A percentile compares a stretch with the other conserved stretches of the same genome.
phyloP scores from a whole-genome alignment of 1,140 invertebrate genomes.

The Heterodera carotae region DNA sequence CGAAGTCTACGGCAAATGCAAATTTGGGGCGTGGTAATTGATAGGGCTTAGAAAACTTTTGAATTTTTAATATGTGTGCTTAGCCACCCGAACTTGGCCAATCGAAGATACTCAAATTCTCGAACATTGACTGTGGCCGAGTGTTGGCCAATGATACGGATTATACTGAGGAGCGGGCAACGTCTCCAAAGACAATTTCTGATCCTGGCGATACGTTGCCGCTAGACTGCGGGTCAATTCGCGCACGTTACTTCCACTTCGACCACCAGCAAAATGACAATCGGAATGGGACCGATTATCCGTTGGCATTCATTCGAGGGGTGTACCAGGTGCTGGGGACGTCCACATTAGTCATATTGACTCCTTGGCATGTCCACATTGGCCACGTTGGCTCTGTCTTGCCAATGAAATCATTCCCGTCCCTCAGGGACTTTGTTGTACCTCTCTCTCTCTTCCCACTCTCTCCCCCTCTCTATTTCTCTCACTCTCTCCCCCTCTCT shows the following conservation, averaged over 20 bases:
- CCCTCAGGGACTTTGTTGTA: no score
- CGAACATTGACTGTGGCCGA: slow-evolving; percentile 19
- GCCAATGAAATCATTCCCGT: no score
- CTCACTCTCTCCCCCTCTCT: background rate
- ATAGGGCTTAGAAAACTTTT: background rate
- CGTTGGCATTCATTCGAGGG: slow-evolving; percentile 45
- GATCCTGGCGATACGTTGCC: slow-evolving; percentile 22
- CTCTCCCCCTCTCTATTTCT: background rate
- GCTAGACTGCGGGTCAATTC: slow-evolving; percentile 34
- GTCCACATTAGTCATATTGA: background rate
- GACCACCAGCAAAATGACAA: slow-evolving; percentile 32
- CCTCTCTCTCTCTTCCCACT: background rate
- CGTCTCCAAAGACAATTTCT: background rate
- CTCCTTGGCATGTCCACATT: background rate
- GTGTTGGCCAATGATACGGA: slow-evolving; percentile 26
- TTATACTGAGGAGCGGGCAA: slow-evolving; percentile 18
- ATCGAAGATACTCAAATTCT: background rate
- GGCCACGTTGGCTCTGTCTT: no score
- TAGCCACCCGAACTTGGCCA: background rate
- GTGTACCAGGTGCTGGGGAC: slow-evolving; percentile 37
- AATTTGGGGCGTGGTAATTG: background rate
- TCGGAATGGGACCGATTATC: slow-evolving; percentile 49
- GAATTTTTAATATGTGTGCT: background rate
- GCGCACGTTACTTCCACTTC: slow-evolving; percentile 13
- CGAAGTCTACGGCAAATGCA: background rate